phyloP scores from a whole-genome alignment of 1,140 invertebrate species.

The Cyclargus thomasi region DNA sequence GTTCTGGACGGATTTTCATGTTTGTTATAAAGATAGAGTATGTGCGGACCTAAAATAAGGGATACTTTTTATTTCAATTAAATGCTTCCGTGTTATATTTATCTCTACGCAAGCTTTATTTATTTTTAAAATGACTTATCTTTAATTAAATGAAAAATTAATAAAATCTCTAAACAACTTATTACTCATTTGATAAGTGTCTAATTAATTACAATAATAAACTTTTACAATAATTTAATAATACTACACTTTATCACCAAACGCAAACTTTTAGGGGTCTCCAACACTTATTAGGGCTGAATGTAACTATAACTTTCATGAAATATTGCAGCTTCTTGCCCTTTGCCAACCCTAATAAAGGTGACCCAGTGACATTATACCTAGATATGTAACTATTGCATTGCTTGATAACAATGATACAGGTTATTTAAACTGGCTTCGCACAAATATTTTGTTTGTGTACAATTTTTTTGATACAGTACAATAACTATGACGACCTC shows the following conservation, averaged over 20 bases:
- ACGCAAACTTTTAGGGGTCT: constrained; percentile 13
- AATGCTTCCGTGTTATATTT: too few relatives aligned
- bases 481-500: too few relatives aligned
- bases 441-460: too few relatives aligned
- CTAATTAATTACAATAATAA: not conserved
- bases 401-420: not conserved
- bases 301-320: constrained; percentile 13
- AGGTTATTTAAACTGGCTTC: not conserved
- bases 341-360: constrained; percentile 14
- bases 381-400: not conserved
- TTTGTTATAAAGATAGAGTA: too few relatives aligned
- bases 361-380: constrained; percentile 12
- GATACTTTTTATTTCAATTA: too few relatives aligned
- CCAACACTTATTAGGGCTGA: constrained; percentile 5
- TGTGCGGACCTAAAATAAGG: too few relatives aligned
- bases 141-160: too few relatives aligned
- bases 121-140: too few relatives aligned
- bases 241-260: constrained; percentile 4
- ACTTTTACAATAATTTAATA: not conserved
- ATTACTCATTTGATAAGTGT: not conserved
- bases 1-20: too few relatives aligned
- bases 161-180: too few relatives aligned
- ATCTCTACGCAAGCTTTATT: too few relatives aligned
- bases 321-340: constrained; percentile 10
- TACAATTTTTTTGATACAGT: too few relatives aligned